Evolutionary conservation across 2,888 invertebrate genomes (phyloP).

Genomic region (Zygothrica quintamaculata): DNA sequence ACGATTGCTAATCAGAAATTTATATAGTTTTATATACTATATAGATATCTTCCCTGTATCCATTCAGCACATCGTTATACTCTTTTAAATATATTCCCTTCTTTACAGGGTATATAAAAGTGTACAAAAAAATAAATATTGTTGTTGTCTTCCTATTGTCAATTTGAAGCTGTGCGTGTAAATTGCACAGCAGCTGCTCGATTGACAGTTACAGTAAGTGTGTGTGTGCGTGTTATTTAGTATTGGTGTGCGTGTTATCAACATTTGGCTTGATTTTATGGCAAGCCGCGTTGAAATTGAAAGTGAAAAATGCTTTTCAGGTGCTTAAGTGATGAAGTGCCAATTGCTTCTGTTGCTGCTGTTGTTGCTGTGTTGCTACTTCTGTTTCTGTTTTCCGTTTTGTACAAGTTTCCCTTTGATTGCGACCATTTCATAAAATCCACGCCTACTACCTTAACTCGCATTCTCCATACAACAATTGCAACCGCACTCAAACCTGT

Average conservation of each 20-base stretch:
- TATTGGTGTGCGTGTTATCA: conserved; percentile 50
- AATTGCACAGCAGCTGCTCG: conserved; percentile 77
- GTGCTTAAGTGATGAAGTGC: conserved; percentile 79
- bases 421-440: conserved; percentile 48
- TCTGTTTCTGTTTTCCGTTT: conserved; percentile 22
- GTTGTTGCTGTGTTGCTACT: no score
- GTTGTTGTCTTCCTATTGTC: conserved; percentile 64
- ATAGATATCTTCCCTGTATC: background rate
- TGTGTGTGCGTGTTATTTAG: conserved; percentile 13
- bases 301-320: conserved; percentile 80
- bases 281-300: conserved; percentile 72
- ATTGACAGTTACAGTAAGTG: conserved; percentile 58
- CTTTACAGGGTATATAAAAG: background rate
- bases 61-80: background rate
- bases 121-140: conserved; percentile 14
- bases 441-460: conserved; percentile 6
- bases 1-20: no score
- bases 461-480: background rate
- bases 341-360: conserved; percentile 58
- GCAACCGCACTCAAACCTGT: conserved; percentile 14
- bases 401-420: conserved; percentile 59
- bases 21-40: conserved; percentile 1
- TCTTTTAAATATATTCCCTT: background rate
- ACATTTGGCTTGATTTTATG: conserved; percentile 72
- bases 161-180: conserved; percentile 76